Conservation (phyloP, 1,140 invertebrate species). For the Arctopsyche grandis region DNA sequence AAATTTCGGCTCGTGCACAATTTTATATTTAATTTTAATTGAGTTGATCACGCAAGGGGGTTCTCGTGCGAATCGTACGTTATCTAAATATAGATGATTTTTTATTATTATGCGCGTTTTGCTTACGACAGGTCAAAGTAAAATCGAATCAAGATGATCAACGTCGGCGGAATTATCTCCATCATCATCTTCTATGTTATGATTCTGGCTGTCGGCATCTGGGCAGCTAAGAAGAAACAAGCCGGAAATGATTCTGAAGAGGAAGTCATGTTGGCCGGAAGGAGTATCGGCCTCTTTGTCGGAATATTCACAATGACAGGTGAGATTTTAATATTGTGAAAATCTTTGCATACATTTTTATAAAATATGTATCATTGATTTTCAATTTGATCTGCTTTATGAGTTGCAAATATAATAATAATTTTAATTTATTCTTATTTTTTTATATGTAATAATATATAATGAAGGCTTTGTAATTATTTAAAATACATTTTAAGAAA, state of each 20-base stretch:
- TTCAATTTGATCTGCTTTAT: too few species aligned
- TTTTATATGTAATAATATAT: too few species aligned
- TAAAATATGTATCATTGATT: too few species aligned
- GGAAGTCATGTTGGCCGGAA: constrained; percentile 96
- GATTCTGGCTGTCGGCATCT: constrained; percentile 93
- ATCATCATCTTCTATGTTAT: constrained; percentile 94
- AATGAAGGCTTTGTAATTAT: too few species aligned
- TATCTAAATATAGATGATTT: too few species aligned
- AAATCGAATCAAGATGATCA: constrained; percentile 77
- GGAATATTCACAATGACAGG: constrained; percentile 99
- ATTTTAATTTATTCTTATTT: too few species aligned
- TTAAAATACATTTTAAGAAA: too few species aligned
- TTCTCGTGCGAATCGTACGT: neutral
- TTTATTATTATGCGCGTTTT: too few species aligned
- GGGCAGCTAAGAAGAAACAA: constrained; percentile 93
- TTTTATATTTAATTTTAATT: constrained; percentile 8
- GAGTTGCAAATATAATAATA: too few species aligned
- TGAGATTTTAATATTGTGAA: constrained; percentile 59
- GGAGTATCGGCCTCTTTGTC: constrained; percentile 95
- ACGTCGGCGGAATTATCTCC: constrained; percentile 89
- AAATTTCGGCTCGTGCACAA: neutral
- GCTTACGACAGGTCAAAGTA: constrained; percentile 46
- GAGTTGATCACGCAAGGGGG: neutral
- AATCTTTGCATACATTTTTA: too few species aligned
- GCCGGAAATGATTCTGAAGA: constrained; percentile 88